Percentiles rank a stretch among this genome's conserved stretches.
Evolutionary conservation across 2,113 vertebrate genomes (phyloP).

Genomic region (Crotalus viridis): DNA sequence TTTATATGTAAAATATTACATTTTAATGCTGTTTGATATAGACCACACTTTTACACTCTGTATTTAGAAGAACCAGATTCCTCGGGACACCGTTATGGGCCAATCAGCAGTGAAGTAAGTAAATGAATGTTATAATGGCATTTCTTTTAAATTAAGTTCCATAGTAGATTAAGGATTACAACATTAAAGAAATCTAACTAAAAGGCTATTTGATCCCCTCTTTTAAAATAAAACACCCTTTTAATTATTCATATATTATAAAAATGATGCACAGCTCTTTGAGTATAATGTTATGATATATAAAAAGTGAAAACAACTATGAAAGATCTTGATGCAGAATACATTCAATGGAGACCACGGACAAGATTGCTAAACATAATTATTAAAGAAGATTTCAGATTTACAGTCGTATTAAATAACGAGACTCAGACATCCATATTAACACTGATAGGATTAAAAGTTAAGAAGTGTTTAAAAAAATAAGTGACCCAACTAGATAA

Average conservation of each 20-base stretch:
- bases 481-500: neutral
- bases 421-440: neutral
- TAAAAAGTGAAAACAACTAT: neutral
- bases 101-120: slow-evolving; percentile 85
- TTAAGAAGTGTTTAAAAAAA: neutral
- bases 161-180: neutral
- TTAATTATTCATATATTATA: neutral
- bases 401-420: neutral
- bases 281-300: neutral
- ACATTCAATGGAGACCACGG: neutral
- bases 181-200: neutral
- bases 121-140: slow-evolving; percentile 22
- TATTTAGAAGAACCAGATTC: slow-evolving; percentile 95
- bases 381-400: neutral
- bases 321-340: neutral
- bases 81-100: slow-evolving; percentile 84
- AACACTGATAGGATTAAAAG: neutral
- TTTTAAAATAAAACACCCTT: neutral
- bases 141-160: neutral
- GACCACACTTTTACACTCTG: slow-evolving; percentile 96
- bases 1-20: slow-evolving; percentile 80
- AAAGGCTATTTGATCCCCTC: neutral
- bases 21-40: slow-evolving; percentile 86
- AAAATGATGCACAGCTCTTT: neutral
- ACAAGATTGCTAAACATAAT: neutral